Percentiles rank a stretch among this genome's conserved stretches.
Conservation (phyloP, 37 sponge, comb jelly and placozoan genomes). For the Haliclona indistincta region DNA sequence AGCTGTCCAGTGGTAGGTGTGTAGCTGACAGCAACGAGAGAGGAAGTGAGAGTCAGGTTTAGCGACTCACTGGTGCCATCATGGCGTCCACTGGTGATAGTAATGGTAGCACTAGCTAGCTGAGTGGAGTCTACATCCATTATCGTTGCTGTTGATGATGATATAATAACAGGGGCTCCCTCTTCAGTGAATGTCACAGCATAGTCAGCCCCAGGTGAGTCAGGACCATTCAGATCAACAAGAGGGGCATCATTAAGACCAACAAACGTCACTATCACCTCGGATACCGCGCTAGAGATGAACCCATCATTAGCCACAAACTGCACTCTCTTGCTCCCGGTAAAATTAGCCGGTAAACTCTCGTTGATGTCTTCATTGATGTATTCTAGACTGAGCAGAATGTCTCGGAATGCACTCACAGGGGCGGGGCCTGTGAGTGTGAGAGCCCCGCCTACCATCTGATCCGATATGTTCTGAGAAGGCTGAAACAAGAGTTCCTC, state of each 20-base stretch:
- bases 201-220: conserved; percentile 15
- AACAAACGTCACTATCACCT: conserved; percentile 40
- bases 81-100: not conserved
- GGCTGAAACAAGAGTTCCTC: conserved; percentile 30
- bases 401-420: conserved; percentile 14
- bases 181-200: conserved; percentile 41
- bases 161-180: conserved; percentile 4
- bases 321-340: conserved; percentile 10
- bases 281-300: conserved; percentile 36
- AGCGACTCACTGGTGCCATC: conserved; percentile 53
- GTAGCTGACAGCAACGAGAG: not conserved
- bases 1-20: conserved; percentile 17
- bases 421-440: conserved; percentile 45
- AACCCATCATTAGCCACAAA: conserved; percentile 55
- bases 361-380: conserved; percentile 33
- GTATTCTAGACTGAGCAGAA: conserved; percentile 29
- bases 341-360: conserved; percentile 8
- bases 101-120: conserved; percentile 16
- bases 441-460: conserved; percentile 20
- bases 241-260: conserved; percentile 70
- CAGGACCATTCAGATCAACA: conserved; percentile 52
- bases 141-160: conserved; percentile 19
- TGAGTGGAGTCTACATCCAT: conserved; percentile 53
- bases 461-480: conserved; percentile 18
- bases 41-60: not conserved